Conservation (phyloP, 2,797 vertebrate species). For the Argyrosomus regius region DNA sequence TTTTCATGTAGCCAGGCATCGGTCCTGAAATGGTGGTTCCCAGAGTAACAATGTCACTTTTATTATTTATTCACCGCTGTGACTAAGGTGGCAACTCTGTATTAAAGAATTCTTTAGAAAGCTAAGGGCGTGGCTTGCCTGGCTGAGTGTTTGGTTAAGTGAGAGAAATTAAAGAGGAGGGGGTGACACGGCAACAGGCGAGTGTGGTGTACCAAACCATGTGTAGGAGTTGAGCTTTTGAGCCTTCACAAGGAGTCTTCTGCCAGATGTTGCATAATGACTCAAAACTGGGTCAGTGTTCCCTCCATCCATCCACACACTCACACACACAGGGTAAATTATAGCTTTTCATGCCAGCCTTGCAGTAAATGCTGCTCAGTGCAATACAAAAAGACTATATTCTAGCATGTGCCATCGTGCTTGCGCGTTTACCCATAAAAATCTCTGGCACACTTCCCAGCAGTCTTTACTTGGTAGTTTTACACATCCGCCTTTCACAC, state of each 20-base stretch:
- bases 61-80: conserved; percentile 21
- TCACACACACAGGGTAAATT: conserved; percentile 37
- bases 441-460: conserved; percentile 3
- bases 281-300: conserved; percentile 71
- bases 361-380: conserved; percentile 21
- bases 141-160: not conserved
- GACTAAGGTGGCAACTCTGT: not conserved
- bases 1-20: not conserved
- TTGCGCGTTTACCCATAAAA: conserved; percentile 22
- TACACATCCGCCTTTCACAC: conserved; percentile 17
- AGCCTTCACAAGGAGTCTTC: conserved; percentile 57
- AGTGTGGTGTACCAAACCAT: conserved; percentile 26
- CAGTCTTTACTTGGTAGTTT: conserved; percentile 18
- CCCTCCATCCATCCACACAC: conserved; percentile 23
- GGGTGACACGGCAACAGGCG: conserved; percentile 15
- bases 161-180: not conserved
- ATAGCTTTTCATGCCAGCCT: conserved; percentile 38
- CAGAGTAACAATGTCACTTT: not conserved
- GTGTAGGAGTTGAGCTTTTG: conserved; percentile 57
- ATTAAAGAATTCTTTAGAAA: conserved; percentile 23
- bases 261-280: conserved; percentile 79
- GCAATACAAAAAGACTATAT: conserved; percentile 21
- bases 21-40: not conserved
- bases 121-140: conserved; percentile 28
- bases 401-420: conserved; percentile 11